A percentile compares a stretch with the other conserved stretches of the same genome.
Conservation (phyloP, 2,113 vertebrate species). For the Brienomyrus longianalis region DNA sequence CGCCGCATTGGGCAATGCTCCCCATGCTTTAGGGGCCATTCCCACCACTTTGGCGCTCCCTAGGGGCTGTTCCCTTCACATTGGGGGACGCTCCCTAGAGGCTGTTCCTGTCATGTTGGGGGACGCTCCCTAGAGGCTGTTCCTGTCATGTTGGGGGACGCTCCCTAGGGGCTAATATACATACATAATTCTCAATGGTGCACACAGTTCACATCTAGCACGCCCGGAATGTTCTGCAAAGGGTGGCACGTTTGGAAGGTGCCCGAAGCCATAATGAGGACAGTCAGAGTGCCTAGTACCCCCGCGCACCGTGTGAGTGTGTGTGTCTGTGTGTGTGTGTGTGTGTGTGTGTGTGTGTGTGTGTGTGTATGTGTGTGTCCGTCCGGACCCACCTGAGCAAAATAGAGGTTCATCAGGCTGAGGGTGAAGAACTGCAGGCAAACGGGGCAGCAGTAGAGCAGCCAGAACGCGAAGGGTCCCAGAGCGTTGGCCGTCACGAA, state of each 20-base stretch:
- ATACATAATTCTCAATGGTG: background rate
- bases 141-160: background rate
- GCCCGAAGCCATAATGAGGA: background rate
- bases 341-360: too few relatives aligned
- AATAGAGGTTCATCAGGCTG: conserved; percentile 94
- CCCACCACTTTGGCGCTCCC: background rate
- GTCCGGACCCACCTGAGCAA: conserved; percentile 77
- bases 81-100: background rate
- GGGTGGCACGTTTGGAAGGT: background rate
- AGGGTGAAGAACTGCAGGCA: conserved; percentile 98
- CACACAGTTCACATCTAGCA: background rate
- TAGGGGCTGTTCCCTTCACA: too few relatives aligned
- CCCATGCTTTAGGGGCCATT: background rate
- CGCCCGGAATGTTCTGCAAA: background rate
- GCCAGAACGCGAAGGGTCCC: conserved; percentile 87
- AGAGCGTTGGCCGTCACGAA: conserved; percentile 83
- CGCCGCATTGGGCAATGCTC: background rate
- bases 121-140: background rate
- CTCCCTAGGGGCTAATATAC: background rate
- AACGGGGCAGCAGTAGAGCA: conserved; percentile 93
- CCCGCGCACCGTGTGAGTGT: too few relatives aligned
- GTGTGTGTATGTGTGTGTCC: background rate
- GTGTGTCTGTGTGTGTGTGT: background rate
- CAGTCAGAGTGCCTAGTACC: background rate
- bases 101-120: too few relatives aligned